Evolutionary conservation across 2,888 invertebrate species (phyloP), one percentile per base, ranked within the genome.

Genomic region (Drosophila kanekoi): DNA sequence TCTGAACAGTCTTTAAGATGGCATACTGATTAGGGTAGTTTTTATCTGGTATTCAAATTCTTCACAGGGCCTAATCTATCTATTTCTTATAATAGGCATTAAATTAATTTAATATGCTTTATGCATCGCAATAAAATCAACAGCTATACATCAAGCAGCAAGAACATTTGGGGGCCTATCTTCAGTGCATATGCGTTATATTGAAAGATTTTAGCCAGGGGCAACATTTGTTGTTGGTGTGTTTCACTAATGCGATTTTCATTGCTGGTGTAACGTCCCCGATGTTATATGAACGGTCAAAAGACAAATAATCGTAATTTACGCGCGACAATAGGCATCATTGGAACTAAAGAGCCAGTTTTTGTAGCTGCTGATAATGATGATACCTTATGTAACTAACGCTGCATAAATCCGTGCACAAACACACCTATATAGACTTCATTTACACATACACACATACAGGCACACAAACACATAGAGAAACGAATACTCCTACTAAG

Each of bases 351-450:
- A 61, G 75, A 71, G 52, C 63, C 60, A 63, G 69, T 56, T 35
- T 60, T 52, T 58, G 38, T 60, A 61, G 70, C 61, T 64, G 68
- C 58, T 83, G 70, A 66, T 72, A 71, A 78, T 87, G 86, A 61
- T 77, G 80, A 83, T 85, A 79, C 80, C 88, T 85, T 85, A 85
- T 85, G 87, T 85, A 85, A 85, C 85, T 83, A 86, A 77, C 76
- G 87, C 88, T 88, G 88, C 88, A 88, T 86, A 86, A 83, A 87
- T 84, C 85, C 76, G 69, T 74, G 74, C 76, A 78, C 69, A 70
- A 62, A 62, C 63, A 64, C 59, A 61, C 48, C 43, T 53, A 56
- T 38, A 63, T 23, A 20, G 33, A 35, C 43, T 20, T 35, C 23
- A 9, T 11, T 38, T 23, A 23, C 20, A 28, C 23, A 16, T 16